Conservation (phyloP, 2,113 vertebrate species). For the Callithrix jacchus region DNA sequence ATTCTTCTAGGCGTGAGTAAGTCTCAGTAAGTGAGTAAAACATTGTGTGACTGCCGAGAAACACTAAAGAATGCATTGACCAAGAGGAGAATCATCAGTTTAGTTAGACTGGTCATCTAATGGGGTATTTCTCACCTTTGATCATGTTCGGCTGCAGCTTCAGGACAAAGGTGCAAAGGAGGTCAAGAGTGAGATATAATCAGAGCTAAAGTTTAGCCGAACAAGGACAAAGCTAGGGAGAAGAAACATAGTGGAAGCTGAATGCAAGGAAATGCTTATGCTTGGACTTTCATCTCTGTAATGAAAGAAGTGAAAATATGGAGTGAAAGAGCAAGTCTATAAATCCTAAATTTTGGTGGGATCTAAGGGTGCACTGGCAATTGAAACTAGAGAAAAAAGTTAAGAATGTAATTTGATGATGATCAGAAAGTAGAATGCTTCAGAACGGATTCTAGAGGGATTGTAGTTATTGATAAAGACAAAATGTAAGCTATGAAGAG, state of each 20-base stretch:
- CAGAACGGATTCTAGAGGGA: not conserved
- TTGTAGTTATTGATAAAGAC: not conserved
- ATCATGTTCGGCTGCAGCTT: not conserved
- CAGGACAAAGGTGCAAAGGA: not conserved
- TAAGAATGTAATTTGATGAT: not conserved
- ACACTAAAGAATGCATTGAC: not conserved
- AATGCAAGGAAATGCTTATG: not conserved
- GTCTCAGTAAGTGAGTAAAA: not conserved
- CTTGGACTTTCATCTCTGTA: not conserved
- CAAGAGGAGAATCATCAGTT: not conserved
- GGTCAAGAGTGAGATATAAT: not conserved
- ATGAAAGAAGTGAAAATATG: not conserved
- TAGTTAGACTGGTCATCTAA: not conserved
- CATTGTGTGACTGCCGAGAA: not conserved
- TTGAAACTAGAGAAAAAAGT: not conserved
- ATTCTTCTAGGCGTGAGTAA: not conserved
- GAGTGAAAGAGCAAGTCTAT: not conserved
- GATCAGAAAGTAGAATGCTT: not conserved
- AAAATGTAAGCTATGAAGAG: not conserved
- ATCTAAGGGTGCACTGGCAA: not conserved
- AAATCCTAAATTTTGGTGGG: not conserved
- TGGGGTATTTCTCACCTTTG: not conserved
- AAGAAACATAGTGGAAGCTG: not conserved
- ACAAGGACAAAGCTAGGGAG: not conserved
- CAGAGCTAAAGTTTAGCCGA: not conserved